phyloP scores from a whole-genome alignment of 2,888 invertebrate genomes.

The Alsophila aescularia region DNA sequence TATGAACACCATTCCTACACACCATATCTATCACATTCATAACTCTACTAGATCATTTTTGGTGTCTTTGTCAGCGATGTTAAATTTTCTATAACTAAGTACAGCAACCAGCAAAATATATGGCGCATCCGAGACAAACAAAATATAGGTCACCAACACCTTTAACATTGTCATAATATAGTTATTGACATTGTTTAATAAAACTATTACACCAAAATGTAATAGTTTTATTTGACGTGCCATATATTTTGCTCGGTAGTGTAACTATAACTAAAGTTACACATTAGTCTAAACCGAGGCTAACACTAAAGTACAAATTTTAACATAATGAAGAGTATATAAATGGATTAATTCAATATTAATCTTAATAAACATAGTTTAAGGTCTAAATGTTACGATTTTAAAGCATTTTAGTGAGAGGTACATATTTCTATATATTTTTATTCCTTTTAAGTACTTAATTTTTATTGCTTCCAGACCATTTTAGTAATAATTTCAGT shows the following conservation, averaged over 20 bases:
- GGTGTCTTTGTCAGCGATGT: conserved; percentile 52
- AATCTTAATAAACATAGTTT: conserved; percentile 40
- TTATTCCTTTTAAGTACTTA: conserved; percentile 28
- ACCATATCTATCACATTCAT: conserved; percentile 62
- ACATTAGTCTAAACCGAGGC: conserved; percentile 17
- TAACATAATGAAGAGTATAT: conserved; percentile 41
- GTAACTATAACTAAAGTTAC: conserved; percentile 8
- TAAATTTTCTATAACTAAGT: conserved; percentile 14
- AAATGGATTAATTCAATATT: conserved; percentile 33
- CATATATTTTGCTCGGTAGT: conserved; percentile 5
- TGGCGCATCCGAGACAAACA: neutral
- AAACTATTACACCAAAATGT: neutral
- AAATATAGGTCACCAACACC: too few species aligned
- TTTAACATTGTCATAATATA: too few species aligned
- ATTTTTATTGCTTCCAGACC: conserved; percentile 38
- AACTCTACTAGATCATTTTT: conserved; percentile 64
- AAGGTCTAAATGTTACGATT: conserved; percentile 41
- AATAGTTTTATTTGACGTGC: neutral
- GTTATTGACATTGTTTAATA: too few species aligned
- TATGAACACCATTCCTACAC: conserved; percentile 46
- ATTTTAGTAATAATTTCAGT: conserved; percentile 19
- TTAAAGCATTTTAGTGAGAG: conserved; percentile 54
- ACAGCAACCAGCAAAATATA: conserved; percentile 30
- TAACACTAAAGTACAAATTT: conserved; percentile 29
- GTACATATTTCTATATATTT: conserved; percentile 26